These are phyloP conservation scores for Argynnis bischoffii DNA, from an alignment of 2,888 invertebrate species.

Conservation along the genomic window DNA sequence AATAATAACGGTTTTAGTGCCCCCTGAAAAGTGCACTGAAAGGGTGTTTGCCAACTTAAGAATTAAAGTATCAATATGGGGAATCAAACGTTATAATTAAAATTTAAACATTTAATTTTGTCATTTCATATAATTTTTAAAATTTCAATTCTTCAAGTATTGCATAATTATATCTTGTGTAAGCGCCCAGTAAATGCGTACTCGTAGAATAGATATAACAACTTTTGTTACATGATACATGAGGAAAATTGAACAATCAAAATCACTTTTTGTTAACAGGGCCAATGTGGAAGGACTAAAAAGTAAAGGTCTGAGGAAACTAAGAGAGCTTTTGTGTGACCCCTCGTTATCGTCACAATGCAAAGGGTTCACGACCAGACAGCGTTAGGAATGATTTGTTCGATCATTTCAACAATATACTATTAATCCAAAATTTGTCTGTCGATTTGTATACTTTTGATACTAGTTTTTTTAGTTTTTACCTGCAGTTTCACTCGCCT, in stretches of 20 bases:
- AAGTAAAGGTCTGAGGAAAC: slow-evolving; percentile 12
- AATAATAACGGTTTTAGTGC: too few species aligned
- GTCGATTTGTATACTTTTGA: neutral
- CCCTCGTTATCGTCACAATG: slow-evolving; percentile 29
- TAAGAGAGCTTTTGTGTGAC: slow-evolving; percentile 21
- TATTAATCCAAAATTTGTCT: neutral
- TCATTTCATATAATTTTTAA: too few species aligned
- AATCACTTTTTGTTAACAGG: slow-evolving; percentile 13
- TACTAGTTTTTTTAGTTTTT: neutral
- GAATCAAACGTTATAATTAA: too few species aligned
- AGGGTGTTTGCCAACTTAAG: too few species aligned
- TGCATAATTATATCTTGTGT: too few species aligned
- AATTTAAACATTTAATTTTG: too few species aligned
- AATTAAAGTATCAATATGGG: too few species aligned
- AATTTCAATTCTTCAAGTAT: too few species aligned
- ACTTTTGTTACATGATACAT: neutral
- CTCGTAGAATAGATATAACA: too few species aligned
- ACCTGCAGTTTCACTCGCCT: too few species aligned
- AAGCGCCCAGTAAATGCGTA: too few species aligned
- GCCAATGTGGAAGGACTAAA: slow-evolving; percentile 13
- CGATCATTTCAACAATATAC: neutral
- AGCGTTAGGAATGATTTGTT: slow-evolving; percentile 30
- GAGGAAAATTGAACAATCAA: slow-evolving; percentile 7
- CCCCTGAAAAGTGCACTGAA: too few species aligned
- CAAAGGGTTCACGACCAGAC: slow-evolving; percentile 23